Base-by-base conservation (phyloP, 2,888 invertebrate species). In the Carabus problematicus region DNA sequence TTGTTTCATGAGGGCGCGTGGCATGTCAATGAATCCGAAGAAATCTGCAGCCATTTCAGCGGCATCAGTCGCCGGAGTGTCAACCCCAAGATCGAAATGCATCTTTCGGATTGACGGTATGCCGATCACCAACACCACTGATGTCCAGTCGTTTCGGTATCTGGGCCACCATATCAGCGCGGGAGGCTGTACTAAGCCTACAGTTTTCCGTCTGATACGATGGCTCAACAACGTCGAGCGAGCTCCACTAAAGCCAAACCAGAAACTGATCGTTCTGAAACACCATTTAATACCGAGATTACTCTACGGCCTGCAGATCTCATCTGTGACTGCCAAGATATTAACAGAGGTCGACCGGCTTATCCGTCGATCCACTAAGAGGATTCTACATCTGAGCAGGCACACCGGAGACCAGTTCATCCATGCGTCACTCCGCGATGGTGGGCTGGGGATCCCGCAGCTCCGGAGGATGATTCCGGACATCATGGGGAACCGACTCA, bases 31-130 rank as follows among this genome's bases (percentile, higher is more conserved):
- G 3, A 71, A 71, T 12, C 49, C 19, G 0, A 47, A 9, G 0
- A 71, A 71, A 12, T 71, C 68, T n/a, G 19, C 56, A 3, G 62
- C 70, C 4, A 62, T 67, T 2, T 61, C 68, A 0, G 68, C 66
- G 1, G 68, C 61, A n/a, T 41, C 56, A 0, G 61, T 68, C 0
- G 54, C 68, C 1, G 70, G 70, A 1, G 68, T 61, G 19, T 66
- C 60, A 11, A 9, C 49, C 1, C 11, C 60, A 0, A 54, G 62
- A 8, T 39, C 67, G 1, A 62, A 61, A 0, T n/a, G 61, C 4
- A 18, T n/a, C 54, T 54, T 8, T 18, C 7, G 16, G 6, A 47
- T 47, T 14, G 47, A 14, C 12, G 9, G 11, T 3, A 4, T 12
- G 4, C n/a, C n/a, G 11, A 47, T 47, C 47, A 4, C 12, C 4